Percentiles rank a stretch among this genome's conserved stretches.
phyloP scores from a whole-genome alignment of 2,797 vertebrate genomes.

The Melanotaenia boesemani region DNA sequence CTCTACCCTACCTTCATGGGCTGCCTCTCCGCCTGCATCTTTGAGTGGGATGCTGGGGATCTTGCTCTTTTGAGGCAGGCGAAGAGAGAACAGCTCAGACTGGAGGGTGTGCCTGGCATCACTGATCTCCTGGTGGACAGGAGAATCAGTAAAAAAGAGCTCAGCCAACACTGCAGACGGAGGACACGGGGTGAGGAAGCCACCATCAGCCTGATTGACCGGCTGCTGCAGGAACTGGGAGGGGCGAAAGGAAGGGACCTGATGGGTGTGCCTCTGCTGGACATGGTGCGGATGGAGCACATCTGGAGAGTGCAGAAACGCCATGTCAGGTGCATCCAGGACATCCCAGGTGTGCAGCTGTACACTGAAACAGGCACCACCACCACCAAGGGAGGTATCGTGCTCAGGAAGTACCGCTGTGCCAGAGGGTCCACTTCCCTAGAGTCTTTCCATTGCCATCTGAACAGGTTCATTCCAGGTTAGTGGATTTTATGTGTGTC shows the following conservation, averaged over 20 bases:
- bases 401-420: neutral
- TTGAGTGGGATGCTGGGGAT: constrained; percentile 14
- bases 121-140: neutral
- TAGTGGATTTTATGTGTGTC: neutral
- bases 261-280: neutral
- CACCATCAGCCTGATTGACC: neutral
- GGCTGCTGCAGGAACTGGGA: neutral
- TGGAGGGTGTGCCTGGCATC: neutral
- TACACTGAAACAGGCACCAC: neutral
- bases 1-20: neutral
- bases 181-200: neutral
- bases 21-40: neutral
- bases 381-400: neutral
- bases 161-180: neutral
- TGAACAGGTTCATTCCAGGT: neutral
- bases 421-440: neutral
- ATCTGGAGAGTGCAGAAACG: neutral
- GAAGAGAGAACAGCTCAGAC: neutral
- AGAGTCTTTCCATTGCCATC: neutral
- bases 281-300: neutral
- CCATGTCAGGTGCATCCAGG: neutral
- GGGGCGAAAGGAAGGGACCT: neutral
- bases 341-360: neutral
- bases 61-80: neutral
- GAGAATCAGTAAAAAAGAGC: neutral